A percentile compares a stretch with the other conserved stretches of the same genome.
Conservation (phyloP, 2,113 vertebrate species). For the Dinomys branickii region DNA sequence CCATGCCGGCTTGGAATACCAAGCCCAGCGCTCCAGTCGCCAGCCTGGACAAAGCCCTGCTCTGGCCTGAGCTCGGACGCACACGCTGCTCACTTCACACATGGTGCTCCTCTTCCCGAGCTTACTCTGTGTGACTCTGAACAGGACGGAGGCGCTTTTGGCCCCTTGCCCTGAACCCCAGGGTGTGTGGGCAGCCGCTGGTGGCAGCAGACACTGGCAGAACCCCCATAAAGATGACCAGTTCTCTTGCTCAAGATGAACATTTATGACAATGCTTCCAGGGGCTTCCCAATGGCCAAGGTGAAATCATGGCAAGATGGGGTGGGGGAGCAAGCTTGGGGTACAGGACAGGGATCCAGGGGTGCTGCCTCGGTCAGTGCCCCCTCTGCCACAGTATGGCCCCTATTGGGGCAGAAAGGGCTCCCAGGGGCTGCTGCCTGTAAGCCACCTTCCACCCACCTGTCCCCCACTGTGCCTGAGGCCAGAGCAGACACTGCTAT, state of each 20-base stretch:
- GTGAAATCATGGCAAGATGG: no score
- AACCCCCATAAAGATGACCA: no score
- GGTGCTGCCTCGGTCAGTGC: neutral
- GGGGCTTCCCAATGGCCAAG: neutral
- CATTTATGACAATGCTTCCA: neutral
- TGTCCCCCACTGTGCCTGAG: neutral
- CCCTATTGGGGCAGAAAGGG: neutral
- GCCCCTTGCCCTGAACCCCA: neutral
- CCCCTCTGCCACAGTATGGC: neutral
- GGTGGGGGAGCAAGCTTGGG: neutral
- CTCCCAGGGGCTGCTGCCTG: neutral
- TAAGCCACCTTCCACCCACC: neutral
- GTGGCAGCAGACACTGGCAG: neutral
- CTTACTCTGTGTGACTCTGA: no score
- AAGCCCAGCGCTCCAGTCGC: neutral
- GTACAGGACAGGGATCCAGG: neutral
- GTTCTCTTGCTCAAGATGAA: neutral
- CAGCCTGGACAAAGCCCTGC: neutral
- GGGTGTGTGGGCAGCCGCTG: neutral
- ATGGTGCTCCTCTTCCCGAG: neutral
- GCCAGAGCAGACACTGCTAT: neutral
- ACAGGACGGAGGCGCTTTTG: neutral
- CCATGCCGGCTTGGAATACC: neutral
- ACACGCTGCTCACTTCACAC: neutral
- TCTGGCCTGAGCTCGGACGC: fast-evolving